These are phyloP conservation scores for Lepus americanus DNA, from an alignment of 2,113 vertebrate species.

Conservation along the genomic window DNA sequence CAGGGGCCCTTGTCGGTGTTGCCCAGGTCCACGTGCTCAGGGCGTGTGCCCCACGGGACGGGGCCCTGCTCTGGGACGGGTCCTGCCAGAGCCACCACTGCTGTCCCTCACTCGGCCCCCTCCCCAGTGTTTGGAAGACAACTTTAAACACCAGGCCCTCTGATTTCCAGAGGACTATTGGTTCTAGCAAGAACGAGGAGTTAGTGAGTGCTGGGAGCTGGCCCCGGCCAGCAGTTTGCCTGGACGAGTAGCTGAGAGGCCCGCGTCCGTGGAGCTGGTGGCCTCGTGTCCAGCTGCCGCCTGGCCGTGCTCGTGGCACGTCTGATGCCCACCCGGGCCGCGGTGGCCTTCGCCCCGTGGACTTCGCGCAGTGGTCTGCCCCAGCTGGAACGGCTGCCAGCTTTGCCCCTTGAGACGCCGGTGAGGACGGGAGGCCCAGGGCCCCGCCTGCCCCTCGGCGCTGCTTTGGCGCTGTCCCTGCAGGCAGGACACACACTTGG, in stretches of 20 bases:
- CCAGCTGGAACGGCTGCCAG: fast-evolving
- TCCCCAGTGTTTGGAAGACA: background rate
- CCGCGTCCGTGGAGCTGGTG: fast-evolving
- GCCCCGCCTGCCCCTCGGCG: background rate
- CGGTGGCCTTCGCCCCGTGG: background rate
- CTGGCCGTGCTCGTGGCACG: fast-evolving
- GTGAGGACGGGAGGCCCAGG: background rate
- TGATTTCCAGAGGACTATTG: background rate
- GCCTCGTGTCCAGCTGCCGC: background rate
- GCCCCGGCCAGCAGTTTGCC: too few relatives aligned
- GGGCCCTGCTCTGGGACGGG: background rate
- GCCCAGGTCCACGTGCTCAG: too few relatives aligned
- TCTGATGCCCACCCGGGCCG: background rate
- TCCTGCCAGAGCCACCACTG: background rate
- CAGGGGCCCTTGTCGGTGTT: too few relatives aligned
- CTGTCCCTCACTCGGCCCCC: too few relatives aligned
- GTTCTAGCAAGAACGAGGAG: too few relatives aligned
- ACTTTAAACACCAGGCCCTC: background rate
- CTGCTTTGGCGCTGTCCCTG: fast-evolving
- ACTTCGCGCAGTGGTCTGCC: fast-evolving
- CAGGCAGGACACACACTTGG: background rate
- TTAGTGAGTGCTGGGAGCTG: too few relatives aligned
- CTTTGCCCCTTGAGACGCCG: background rate
- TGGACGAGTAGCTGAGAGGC: too few relatives aligned
- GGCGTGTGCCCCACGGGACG: fast-evolving